Evolutionary conservation across 2,113 vertebrate genomes (phyloP), one percentile per base, ranked within the genome.

Genomic region (Madoqua kirkii): DNA sequence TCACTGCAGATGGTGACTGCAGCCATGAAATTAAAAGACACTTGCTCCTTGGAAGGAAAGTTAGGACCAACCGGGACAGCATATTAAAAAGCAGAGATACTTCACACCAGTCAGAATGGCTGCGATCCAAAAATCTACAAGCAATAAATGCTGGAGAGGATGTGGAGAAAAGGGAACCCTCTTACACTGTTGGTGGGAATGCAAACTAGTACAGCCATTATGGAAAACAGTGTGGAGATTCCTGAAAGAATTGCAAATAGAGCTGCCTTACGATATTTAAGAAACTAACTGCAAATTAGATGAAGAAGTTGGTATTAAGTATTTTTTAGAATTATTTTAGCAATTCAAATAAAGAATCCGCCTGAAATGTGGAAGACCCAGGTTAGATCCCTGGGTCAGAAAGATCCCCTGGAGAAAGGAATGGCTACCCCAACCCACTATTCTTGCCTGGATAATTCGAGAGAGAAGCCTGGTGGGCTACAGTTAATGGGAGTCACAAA

Each of bases 231-330:
- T n/a, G n/a, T n/a, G n/a, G n/a, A n/a, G n/a, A n/a, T n/a, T n/a
- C n/a, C n/a, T n/a, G n/a, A n/a, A n/a, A n/a, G n/a, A n/a, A n/a
- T n/a, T n/a, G n/a, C n/a, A n/a, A n/a, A n/a, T n/a, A n/a, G n/a
- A n/a, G n/a, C n/a, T n/a, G n/a, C n/a, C n/a, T n/a, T n/a, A n/a
- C n/a, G n/a, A 45, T 15, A 71, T 79, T 88, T 93, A 59, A 90
- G 31, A 93, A 95, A 48, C 96, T 81, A 96, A 74, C 40, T 59
- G 6, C 9, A 86, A 95, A 57, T 95, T 91, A 87, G 33, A 85
- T 64, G 5, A 94, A 91, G 29, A 31, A 5, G 52, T 16, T 95
- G 33, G 84, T 0, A 57, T 50, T 59, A 95, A 33, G 6, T 87
- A 76, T 91, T 89, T 71, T 97, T 91, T 79, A 79, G 62, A 87